Conservation (phyloP, 2,797 vertebrate genomes). For the Coendou prehensilis region DNA sequence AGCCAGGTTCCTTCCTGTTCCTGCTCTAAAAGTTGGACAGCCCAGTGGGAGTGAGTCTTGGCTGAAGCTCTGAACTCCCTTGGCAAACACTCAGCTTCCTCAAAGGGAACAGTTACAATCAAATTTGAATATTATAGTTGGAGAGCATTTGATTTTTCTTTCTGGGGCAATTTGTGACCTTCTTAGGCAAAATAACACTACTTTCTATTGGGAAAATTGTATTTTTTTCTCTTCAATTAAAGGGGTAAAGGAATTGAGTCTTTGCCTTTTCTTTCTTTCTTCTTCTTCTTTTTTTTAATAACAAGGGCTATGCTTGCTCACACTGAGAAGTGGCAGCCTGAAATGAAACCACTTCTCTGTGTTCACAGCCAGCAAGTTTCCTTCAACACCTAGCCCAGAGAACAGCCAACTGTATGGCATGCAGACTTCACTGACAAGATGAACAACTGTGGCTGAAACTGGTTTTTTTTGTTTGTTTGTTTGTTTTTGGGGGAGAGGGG, state of each 20-base stretch:
- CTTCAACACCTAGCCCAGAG: slow-evolving; percentile 40
- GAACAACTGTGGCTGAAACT: slow-evolving; percentile 80
- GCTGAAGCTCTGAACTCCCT: not conserved
- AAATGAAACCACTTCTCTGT: slow-evolving; percentile 75
- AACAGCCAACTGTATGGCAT: slow-evolving; percentile 44
- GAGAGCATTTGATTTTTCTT: not conserved
- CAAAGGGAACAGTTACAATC: slow-evolving; percentile 36
- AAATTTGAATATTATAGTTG: slow-evolving; percentile 32
- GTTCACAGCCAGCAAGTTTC: slow-evolving; percentile 61
- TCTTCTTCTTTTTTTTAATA: not conserved
- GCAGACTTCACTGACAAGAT: slow-evolving; percentile 74
- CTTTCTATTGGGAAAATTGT: not conserved
- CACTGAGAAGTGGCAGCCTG: slow-evolving; percentile 45
- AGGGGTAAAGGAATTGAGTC: slow-evolving; percentile 38
- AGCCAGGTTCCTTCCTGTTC: not conserved
- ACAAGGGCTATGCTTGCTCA: slow-evolving; percentile 54
- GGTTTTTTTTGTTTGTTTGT: not conserved
- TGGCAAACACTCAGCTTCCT: slow-evolving; percentile 53
- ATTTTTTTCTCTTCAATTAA: slow-evolving; percentile 1
- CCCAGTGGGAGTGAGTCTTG: slow-evolving; percentile 53
- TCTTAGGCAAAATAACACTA: slow-evolving; percentile 39
- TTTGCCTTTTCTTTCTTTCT: not conserved
- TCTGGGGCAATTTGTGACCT: slow-evolving; percentile 5
- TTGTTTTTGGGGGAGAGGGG: not conserved
- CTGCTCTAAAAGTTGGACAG: not conserved